These are phyloP conservation scores for Sipha maydis DNA, from an alignment of 2,888 invertebrate genomes.

Conservation along the genomic window DNA sequence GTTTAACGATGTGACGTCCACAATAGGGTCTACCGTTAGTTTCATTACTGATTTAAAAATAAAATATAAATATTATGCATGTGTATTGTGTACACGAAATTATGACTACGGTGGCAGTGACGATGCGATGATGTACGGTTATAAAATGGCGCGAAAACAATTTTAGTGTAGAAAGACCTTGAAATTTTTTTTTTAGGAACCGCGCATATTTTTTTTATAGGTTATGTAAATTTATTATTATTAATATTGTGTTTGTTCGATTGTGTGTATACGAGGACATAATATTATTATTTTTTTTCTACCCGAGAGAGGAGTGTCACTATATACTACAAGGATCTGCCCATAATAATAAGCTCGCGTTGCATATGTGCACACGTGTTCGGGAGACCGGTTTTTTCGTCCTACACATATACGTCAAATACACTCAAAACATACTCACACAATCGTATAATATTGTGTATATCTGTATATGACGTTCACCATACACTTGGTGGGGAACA, in stretches of 20 bases:
- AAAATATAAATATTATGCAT: not conserved
- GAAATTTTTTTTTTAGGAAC: constrained; percentile 34
- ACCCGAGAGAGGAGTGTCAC: constrained; percentile 55
- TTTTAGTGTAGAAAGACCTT: constrained; percentile 43
- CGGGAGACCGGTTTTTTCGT: constrained; percentile 60
- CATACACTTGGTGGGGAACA: constrained; percentile 9
- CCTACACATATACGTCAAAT: constrained; percentile 22
- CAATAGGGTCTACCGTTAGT: not conserved
- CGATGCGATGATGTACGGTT: constrained; percentile 2
- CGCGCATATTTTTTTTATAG: constrained; percentile 45
- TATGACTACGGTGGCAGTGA: not conserved
- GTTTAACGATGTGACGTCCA: not conserved
- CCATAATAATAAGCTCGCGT: constrained; percentile 60
- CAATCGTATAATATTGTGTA: not conserved
- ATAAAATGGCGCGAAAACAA: constrained; percentile 60
- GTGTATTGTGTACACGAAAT: not conserved
- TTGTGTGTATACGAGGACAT: constrained; percentile 32
- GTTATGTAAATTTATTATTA: constrained; percentile 60
- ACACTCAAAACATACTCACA: not conserved
- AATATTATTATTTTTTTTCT: constrained; percentile 55
- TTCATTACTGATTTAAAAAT: not conserved
- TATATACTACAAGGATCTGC: constrained; percentile 45
- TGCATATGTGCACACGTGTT: constrained; percentile 61
- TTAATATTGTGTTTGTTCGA: constrained; percentile 21
- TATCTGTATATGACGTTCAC: not conserved